phyloP scores from a whole-genome alignment of 2,888 invertebrate species.

The Agrochola lychnidis region DNA sequence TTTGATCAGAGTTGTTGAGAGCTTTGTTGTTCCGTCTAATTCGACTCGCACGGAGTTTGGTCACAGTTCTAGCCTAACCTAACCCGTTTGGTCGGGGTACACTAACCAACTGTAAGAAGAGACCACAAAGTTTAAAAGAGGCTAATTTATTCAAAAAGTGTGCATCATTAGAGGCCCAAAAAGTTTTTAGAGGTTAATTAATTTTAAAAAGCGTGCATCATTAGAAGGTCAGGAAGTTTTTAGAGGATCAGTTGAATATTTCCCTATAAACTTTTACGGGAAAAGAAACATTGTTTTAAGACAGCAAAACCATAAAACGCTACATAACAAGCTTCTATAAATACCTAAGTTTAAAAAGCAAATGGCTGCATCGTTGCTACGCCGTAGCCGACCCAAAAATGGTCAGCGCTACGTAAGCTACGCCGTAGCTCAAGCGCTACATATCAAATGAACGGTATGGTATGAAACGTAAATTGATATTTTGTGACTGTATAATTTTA shows the following conservation, averaged over 20 bases:
- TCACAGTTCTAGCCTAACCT: not conserved
- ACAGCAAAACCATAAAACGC: not conserved
- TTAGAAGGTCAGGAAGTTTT: not conserved
- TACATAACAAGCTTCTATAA: not conserved
- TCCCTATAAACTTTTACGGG: not conserved
- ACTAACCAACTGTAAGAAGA: not conserved
- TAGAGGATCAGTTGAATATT: not conserved
- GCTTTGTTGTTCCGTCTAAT: no score
- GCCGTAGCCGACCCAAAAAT: constrained; percentile 21
- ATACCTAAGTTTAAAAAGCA: not conserved
- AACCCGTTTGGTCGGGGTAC: not conserved
- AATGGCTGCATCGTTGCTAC: constrained; percentile 9
- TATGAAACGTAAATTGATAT: constrained; percentile 36
- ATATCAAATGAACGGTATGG: constrained; percentile 17
- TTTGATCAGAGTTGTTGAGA: no score
- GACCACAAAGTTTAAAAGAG: no score
- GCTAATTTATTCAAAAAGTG: no score
- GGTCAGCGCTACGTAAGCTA: constrained; percentile 18
- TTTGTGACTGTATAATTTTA: constrained; percentile 35
- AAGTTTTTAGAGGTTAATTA: not conserved
- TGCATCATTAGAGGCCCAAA: no score
- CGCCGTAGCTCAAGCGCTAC: constrained; percentile 30
- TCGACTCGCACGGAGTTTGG: not conserved
- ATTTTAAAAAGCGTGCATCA: not conserved
- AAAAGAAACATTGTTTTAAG: not conserved